These are phyloP conservation scores for Cichlasoma orientale DNA, from an alignment of 2,797 vertebrate genomes.

Conservation along the genomic window DNA sequence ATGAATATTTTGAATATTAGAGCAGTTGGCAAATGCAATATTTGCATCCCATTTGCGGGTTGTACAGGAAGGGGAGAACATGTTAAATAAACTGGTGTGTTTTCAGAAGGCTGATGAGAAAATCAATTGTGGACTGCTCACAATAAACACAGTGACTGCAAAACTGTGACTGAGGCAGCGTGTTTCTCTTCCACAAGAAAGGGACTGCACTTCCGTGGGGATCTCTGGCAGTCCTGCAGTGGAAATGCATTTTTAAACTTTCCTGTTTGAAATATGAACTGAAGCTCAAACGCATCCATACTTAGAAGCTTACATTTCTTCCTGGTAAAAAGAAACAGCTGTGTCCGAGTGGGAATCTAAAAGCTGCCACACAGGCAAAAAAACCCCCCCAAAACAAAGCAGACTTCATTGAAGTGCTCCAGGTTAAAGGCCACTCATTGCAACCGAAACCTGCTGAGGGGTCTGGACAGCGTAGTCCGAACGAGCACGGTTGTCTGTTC, in stretches of 20 bases:
- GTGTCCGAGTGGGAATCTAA: not conserved
- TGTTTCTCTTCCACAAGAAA: slow-evolving; percentile 23
- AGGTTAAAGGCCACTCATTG: slow-evolving; percentile 27
- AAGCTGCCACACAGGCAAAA: not conserved
- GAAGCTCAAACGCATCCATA: not conserved
- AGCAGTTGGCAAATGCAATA: not conserved
- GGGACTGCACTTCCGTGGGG: slow-evolving; percentile 7
- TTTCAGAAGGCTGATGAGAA: slow-evolving; percentile 48
- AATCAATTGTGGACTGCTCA: slow-evolving; percentile 41
- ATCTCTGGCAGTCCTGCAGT: slow-evolving; percentile 11
- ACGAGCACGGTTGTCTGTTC: slow-evolving; percentile 22
- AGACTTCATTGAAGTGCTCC: not conserved
- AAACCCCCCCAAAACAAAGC: not conserved
- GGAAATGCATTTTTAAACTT: not conserved
- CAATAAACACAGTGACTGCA: slow-evolving; percentile 37
- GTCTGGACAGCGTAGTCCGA: slow-evolving; percentile 21
- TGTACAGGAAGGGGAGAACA: slow-evolving; percentile 10
- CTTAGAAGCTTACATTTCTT: not conserved
- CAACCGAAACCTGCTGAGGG: slow-evolving; percentile 28
- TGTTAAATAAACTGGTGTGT: slow-evolving; percentile 29
- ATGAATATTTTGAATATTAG: not conserved
- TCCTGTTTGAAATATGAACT: not conserved
- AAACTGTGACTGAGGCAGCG: slow-evolving; percentile 22
- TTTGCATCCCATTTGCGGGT: not conserved
- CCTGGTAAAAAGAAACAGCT: not conserved